Evolutionary conservation across 2,797 vertebrate genomes (phyloP), one percentile per base, ranked within the genome.

Genomic region (Acanthornis magna): DNA sequence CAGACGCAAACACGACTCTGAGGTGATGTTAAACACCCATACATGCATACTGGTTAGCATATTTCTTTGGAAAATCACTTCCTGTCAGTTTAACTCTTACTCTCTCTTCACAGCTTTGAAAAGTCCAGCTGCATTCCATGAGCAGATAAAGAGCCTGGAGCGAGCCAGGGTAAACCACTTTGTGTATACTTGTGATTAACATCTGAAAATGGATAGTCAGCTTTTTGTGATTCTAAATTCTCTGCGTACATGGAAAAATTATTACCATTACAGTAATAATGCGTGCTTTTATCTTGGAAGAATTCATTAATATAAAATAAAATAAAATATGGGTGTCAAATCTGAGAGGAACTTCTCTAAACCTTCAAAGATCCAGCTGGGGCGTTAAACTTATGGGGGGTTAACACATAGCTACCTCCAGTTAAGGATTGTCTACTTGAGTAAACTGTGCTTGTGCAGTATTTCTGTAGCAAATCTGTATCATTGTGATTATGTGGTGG

Each of bases 61-160:
- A 27, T 51, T 90, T 89, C 34, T 74, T 83, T 66, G 3, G 11
- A 55, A 86, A 95, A 79, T 48, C 36, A 48, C 5, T 95, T 95
- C 63, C 80, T 95, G 70, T 85, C n/a, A 4, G 2, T 82, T 83
- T 96, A 97, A 96, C 74, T 43, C 89, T 97, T 93, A 18, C 68
- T 97, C 93, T 95, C 21, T 48, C 95, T 96, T 94, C 82, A 96
- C 98, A 99, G 99, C 99, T 88, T 98, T 99, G 98, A 99, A 99
- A 98, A 99, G 98, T 89, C 99, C 99, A 83, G 98, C 98, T 89
- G 98, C 98, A 96, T 99, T 99, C 98, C 99, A 99, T 75, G 98
- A 99, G 97, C 99, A 99, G 98, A 99, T 99, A 82, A 98, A 99
- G 97, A 99, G 98, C 97, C 98, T 99, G 97, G 98, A 99, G 97